phyloP scores from a whole-genome alignment of 2,113 vertebrate species.

The Salvelinus fontinalis region DNA sequence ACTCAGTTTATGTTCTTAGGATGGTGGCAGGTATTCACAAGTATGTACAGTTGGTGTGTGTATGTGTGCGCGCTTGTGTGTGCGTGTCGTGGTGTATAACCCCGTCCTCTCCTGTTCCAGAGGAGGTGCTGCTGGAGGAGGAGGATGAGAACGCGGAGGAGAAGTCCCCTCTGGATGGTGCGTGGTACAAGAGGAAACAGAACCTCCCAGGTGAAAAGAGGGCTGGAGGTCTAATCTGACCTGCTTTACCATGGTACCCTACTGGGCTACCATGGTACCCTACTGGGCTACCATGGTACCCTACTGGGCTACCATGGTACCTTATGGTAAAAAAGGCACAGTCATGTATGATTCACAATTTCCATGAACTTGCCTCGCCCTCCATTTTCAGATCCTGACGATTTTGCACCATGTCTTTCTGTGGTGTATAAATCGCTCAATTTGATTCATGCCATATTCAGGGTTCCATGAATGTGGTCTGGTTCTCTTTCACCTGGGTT shows the following conservation, averaged over 20 bases:
- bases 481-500: too few species aligned
- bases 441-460: not conserved
- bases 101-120: slow-evolving; percentile 63
- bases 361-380: not conserved
- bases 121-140: slow-evolving; percentile 98
- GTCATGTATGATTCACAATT: not conserved
- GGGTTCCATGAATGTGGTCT: not conserved
- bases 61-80: too few species aligned
- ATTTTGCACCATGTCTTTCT: not conserved
- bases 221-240: not conserved
- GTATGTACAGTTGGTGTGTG: too few species aligned
- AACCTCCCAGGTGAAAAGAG: slow-evolving; percentile 67
- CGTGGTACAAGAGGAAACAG: slow-evolving; percentile 75
- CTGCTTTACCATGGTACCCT: not conserved
- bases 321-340: not conserved
- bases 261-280: not conserved
- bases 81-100: not conserved
- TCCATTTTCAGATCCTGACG: not conserved
- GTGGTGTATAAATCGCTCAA: not conserved
- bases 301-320: not conserved
- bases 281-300: not conserved
- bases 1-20: too few species aligned
- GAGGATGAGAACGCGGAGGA: slow-evolving; percentile 93
- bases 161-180: slow-evolving; percentile 90
- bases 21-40: too few species aligned